Conservation (phyloP, 2,113 vertebrate species). For the Catharus bicknelli region DNA sequence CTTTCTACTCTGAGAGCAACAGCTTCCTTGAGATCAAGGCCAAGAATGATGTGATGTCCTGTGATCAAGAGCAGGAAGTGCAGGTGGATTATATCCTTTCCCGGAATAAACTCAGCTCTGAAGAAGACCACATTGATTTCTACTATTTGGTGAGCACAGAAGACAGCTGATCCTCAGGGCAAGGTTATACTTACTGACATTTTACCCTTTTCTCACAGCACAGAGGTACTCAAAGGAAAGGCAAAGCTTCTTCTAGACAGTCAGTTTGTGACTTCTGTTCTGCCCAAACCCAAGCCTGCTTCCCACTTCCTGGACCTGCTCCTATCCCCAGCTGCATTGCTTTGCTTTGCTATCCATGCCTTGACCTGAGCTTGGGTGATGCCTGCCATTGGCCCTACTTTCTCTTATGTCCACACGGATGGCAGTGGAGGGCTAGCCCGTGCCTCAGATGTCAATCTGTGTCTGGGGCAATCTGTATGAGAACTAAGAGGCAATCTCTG, state of each 20-base stretch:
- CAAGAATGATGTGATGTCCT: not conserved
- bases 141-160: conserved; percentile 68
- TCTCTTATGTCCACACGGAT: not conserved
- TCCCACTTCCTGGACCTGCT: not conserved
- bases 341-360: not conserved
- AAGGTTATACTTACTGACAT: not conserved
- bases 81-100: conserved; percentile 66
- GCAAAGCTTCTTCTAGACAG: not conserved
- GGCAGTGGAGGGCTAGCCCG: not conserved
- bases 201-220: not conserved
- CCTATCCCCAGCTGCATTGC: not conserved
- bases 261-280: not conserved
- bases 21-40: conserved; percentile 65
- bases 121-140: conserved; percentile 56
- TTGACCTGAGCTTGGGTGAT: not conserved
- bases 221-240: not conserved
- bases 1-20: conserved; percentile 66
- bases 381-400: not conserved
- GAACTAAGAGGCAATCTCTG: not conserved
- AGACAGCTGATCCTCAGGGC: not conserved
- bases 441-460: not conserved
- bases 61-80: conserved; percentile 48
- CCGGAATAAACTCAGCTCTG: conserved; percentile 5
- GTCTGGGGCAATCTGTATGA: not conserved
- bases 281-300: not conserved